Evolutionary conservation across 2,888 invertebrate species (phyloP), one percentile per base, ranked within the genome.

Genomic region (Lampropteryx suffumata): DNA sequence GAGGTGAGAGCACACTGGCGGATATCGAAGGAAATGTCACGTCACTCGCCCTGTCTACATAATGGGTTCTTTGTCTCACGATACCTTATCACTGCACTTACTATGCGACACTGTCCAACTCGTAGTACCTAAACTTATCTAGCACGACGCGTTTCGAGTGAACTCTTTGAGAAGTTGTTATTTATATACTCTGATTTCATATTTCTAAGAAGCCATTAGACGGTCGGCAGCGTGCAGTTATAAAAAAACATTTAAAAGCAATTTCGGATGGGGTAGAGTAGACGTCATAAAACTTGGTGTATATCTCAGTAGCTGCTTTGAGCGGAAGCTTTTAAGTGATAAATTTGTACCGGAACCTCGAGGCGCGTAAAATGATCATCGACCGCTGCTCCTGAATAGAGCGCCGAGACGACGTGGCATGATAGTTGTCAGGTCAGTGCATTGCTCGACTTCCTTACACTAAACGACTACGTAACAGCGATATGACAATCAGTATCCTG

Each of bases 281-380:
- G 71, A 65, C 69, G 65, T 71, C 71, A 70, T 83, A 80, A 81
- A 81, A 75, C 69, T 54, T 64, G 60, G 64, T 66, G 59, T 65
- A 59, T 61, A 64, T 67, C 70, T 67, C 69, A 67, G 70, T 69
- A 67, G 74, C 67, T 63, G 71, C 65, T 71, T 69, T 67, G 73
- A 76, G 73, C 88, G 89, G 89, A 89, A 89, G 87, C 84, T 84
- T 84, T 82, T 81, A 87, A 86, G 83, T 88, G 87, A 85, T 88
- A 87, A 87, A 89, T 88, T 84, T 84, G 76, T 79, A 79, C 83
- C 86, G 89, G 89, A 89, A 89, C 84, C 71, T 71, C 76, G 77
- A 75, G 79, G 79, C 80, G 76, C 81, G 84, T 86, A 82, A 85
- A 87, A 80, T 80, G 79, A 84, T 83, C 75, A 82, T 81, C 81